Conservation (phyloP, 2,113 vertebrate genomes). For the Gymnorhina tibicen region DNA sequence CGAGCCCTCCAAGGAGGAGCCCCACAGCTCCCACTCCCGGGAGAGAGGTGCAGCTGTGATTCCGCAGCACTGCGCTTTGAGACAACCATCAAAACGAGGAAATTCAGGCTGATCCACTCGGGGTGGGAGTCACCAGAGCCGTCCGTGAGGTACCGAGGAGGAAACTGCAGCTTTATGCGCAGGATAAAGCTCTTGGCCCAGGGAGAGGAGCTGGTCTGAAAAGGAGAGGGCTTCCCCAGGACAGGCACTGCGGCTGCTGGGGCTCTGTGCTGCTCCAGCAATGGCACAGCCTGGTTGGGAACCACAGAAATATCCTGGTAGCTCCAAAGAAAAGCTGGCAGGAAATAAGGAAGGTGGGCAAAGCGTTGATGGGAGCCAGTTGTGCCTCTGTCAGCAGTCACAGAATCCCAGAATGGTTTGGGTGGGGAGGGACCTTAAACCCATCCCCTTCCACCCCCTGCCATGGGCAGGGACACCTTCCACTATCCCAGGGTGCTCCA, state of each 20-base stretch:
- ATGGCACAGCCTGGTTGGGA: background rate
- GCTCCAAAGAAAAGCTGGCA: background rate
- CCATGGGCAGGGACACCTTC: background rate
- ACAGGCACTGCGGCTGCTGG: background rate
- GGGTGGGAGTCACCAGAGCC: background rate
- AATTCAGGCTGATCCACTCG: background rate
- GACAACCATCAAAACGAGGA: background rate
- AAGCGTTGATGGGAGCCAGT: background rate
- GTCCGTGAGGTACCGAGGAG: background rate
- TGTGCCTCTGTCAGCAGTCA: background rate
- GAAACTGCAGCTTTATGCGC: background rate
- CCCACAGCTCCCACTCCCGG: background rate
- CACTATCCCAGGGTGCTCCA: rapidly evolving
- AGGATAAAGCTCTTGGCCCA: background rate
- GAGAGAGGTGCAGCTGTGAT: background rate
- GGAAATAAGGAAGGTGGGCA: background rate
- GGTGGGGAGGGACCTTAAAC: background rate
- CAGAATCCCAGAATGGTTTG: background rate
- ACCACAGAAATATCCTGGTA: background rate
- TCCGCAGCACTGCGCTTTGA: background rate
- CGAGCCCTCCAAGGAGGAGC: background rate
- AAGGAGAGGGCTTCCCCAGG: background rate
- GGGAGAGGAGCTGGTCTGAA: background rate
- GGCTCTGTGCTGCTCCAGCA: background rate
- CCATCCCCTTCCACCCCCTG: rapidly evolving